Evolutionary conservation across 2,888 invertebrate species (phyloP).

Genomic region (Marronus borbonicus): DNA sequence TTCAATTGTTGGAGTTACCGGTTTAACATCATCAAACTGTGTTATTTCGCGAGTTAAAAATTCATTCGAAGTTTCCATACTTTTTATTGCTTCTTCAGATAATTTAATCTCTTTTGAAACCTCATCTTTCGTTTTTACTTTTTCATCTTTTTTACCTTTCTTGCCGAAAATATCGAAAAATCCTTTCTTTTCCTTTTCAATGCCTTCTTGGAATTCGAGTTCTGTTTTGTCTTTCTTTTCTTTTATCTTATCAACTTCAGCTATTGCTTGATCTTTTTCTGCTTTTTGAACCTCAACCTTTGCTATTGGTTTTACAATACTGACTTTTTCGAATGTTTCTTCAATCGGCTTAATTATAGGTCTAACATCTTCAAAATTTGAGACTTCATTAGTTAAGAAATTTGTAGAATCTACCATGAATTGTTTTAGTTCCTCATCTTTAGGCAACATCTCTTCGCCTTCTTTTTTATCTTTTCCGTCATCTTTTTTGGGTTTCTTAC

Average conservation of each 20-base stretch:
- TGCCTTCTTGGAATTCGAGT: slow-evolving; percentile 19
- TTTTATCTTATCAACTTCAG: slow-evolving; percentile 31
- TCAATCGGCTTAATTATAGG: slow-evolving; percentile 30
- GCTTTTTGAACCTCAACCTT: not conserved
- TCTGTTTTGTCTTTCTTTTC: slow-evolving; percentile 37
- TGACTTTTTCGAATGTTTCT: slow-evolving; percentile 31
- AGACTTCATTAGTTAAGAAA: slow-evolving; percentile 43
- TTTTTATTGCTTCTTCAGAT: slow-evolving; percentile 49
- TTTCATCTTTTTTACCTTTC: slow-evolving; percentile 54
- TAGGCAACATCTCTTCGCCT: slow-evolving; percentile 23
- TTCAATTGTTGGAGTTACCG: slow-evolving; percentile 34
- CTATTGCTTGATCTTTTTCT: slow-evolving; percentile 5
- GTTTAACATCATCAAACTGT: slow-evolving; percentile 56
- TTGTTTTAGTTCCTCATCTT: slow-evolving; percentile 27
- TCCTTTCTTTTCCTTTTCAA: slow-evolving; percentile 53
- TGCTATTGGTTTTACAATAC: slow-evolving; percentile 15
- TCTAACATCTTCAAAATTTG: slow-evolving; percentile 47
- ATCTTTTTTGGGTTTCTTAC: slow-evolving; percentile 52
- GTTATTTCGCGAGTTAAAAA: slow-evolving; percentile 61
- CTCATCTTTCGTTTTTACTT: slow-evolving; percentile 15
- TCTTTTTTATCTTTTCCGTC: slow-evolving; percentile 52
- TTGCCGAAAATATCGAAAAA: slow-evolving; percentile 58
- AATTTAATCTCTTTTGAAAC: slow-evolving; percentile 25
- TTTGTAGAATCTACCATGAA: slow-evolving; percentile 49
- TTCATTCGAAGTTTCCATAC: slow-evolving; percentile 58